These are phyloP conservation scores for Schizopygopsis pylzovi DNA, from an alignment of 2,797 vertebrate genomes.

Conservation along the genomic window DNA sequence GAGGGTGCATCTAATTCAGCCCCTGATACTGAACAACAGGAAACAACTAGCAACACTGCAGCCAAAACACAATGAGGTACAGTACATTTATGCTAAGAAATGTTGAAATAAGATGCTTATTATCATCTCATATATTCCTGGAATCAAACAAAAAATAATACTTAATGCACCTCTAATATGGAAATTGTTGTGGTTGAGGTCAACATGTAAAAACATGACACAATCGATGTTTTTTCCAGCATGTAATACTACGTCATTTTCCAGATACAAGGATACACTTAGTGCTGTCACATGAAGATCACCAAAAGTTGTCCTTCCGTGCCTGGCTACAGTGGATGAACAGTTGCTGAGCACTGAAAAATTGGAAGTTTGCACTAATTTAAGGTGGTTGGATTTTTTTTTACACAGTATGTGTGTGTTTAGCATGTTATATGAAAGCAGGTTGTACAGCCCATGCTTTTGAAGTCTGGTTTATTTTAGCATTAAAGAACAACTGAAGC, in stretches of 20 bases:
- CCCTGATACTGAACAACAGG: conserved; percentile 84
- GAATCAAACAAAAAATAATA: not conserved
- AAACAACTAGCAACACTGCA: conserved; percentile 75
- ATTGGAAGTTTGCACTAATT: conserved; percentile 1
- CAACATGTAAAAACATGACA: not conserved
- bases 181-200: not conserved
- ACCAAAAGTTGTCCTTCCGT: not conserved
- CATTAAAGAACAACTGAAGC: not conserved
- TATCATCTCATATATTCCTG: not conserved
- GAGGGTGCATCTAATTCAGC: conserved; percentile 75
- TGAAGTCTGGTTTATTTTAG: not conserved
- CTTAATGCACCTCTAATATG: not conserved
- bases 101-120: not conserved
- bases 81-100: not conserved
- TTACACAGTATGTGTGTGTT: not conserved
- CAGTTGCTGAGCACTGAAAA: conserved; percentile 13
- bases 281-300: conserved; percentile 14
- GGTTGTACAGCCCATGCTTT: not conserved
- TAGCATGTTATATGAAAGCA: not conserved
- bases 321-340: not conserved
- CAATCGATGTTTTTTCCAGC: not conserved
- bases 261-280: conserved; percentile 24
- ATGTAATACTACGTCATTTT: conserved; percentile 4
- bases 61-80: conserved; percentile 89
- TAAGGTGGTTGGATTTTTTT: not conserved